Conservation (phyloP, 2,888 invertebrate genomes). For the Cephus pulcher region DNA sequence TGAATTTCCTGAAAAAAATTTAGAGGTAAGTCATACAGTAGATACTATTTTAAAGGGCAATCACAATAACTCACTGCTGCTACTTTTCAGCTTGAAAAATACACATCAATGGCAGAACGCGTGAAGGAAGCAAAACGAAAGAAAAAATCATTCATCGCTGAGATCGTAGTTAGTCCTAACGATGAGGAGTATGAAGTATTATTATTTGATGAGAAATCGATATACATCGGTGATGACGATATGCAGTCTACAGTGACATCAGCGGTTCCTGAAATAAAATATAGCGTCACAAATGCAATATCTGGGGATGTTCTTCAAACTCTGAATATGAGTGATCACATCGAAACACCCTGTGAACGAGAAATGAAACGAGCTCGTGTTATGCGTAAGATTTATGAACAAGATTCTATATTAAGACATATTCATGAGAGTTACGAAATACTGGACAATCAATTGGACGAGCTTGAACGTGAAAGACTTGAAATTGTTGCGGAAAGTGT, state of each 20-base stretch:
- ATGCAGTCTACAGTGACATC: conserved; percentile 29
- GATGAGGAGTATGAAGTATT: conserved; percentile 56
- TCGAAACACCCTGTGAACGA: conserved; percentile 69
- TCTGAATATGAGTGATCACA: conserved; percentile 58
- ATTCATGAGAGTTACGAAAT: conserved; percentile 72
- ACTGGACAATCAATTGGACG: conserved; percentile 75
- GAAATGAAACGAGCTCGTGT: conserved; percentile 71
- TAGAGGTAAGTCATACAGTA: conserved; percentile 64
- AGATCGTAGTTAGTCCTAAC: conserved; percentile 26
- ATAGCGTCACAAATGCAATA: conserved; percentile 21
- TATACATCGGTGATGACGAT: conserved; percentile 29
- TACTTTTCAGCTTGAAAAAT: conserved; percentile 44
- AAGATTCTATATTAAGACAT: conserved; percentile 73
- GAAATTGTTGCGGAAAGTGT: conserved; percentile 71
- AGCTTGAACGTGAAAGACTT: conserved; percentile 71
- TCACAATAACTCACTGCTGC: not conserved
- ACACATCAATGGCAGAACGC: conserved; percentile 45
- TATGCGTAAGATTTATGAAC: conserved; percentile 73
- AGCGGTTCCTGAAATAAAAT: conserved; percentile 29
- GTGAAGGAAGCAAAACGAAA: conserved; percentile 42
- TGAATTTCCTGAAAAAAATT: conserved; percentile 72
- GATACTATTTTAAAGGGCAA: not conserved
- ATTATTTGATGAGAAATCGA: conserved; percentile 41
- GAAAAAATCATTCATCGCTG: conserved; percentile 29
- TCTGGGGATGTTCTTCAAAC: conserved; percentile 44